Base-by-base conservation (phyloP, 2,888 invertebrate genomes). In the Halictus ligatus region DNA sequence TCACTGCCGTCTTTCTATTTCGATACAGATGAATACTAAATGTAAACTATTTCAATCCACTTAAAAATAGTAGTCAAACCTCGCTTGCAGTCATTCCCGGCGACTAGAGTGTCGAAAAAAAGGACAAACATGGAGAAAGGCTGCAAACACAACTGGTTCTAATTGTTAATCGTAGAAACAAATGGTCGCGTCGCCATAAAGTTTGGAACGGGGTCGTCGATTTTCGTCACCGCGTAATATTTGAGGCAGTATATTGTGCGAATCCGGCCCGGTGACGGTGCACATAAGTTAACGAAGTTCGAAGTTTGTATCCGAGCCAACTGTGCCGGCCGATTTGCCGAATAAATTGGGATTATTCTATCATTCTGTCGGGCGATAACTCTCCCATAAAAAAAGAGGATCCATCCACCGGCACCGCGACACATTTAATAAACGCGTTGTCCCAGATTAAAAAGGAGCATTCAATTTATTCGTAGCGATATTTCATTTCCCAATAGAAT, bases 341-440 rank as follows among this genome's bases (percentile, higher is more conserved):
- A 85, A 85, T 85, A 85, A 85, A 85, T 85, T 76, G 76, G 76
- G 77, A 85, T 85, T 85, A 85, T 85, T 80, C 86, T 73, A 86
- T 80, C 86, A 77, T 75, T 80, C 80, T 77, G 85, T 77, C 80
- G 29, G 43, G 25, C 67, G 84, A 78, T 79, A 85, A 78, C 84
- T 75, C 46, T 54, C 10, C 46, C 50, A 54, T 46, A 77, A 74
- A 40, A 60, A 75, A 69, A n/a, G n/a, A 50, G n/a, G 40, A 60
- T 50, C 69, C 21, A 40, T 58, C 54, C 54, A 29, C 25, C 35
- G 46, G 46, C 29, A 74, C 7, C 54, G 12, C 48, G 74, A 71
- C 75, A 50, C 71, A 58, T 81, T 29, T 75, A 75, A 83, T 75
- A 81, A 83, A 75, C 71, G 69, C 48, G 75, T 81, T 71, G 81